Evolutionary conservation across 2,797 vertebrate species (phyloP).

Genomic region (Peromyscus attwateri): DNA sequence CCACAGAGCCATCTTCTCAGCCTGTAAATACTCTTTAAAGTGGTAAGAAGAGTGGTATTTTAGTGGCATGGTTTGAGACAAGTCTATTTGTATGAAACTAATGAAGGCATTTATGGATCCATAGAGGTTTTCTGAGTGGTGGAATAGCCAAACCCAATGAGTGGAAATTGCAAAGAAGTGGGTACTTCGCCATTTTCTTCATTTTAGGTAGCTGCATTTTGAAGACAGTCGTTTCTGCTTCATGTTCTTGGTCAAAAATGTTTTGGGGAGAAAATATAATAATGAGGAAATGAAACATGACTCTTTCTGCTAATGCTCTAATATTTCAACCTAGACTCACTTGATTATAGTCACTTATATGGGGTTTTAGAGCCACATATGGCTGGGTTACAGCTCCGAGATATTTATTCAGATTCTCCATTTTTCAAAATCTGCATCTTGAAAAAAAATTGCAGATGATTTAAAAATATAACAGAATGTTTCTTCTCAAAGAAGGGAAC

Average conservation of each 20-base stretch:
- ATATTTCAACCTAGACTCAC: conserved; percentile 34
- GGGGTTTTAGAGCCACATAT: conserved; percentile 53
- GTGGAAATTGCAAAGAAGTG: conserved; percentile 71
- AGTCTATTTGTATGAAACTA: conserved; percentile 78
- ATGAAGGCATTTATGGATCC: conserved; percentile 81
- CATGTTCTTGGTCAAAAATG: conserved; percentile 78
- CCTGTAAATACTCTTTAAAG: conserved; percentile 25
- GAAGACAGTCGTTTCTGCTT: conserved; percentile 73
- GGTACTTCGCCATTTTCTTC: conserved; percentile 69
- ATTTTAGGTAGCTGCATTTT: conserved; percentile 68
- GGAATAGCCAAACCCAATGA: conserved; percentile 74
- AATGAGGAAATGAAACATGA: conserved; percentile 62
- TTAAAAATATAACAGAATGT: conserved; percentile 64
- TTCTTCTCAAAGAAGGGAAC: conserved; percentile 54
- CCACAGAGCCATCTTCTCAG: not conserved
- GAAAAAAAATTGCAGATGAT: conserved; percentile 42
- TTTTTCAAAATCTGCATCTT: conserved; percentile 63
- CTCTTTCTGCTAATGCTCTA: conserved; percentile 66
- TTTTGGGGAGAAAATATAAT: conserved; percentile 75
- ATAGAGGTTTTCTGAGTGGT: conserved; percentile 74
- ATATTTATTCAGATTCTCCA: conserved; percentile 50
- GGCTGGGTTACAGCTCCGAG: conserved; percentile 40
- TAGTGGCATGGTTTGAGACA: conserved; percentile 79
- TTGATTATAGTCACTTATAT: conserved; percentile 51
- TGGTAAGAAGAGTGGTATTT: conserved; percentile 68